Conservation (phyloP, 2,888 invertebrate genomes). For the Pollenia amentaria region DNA sequence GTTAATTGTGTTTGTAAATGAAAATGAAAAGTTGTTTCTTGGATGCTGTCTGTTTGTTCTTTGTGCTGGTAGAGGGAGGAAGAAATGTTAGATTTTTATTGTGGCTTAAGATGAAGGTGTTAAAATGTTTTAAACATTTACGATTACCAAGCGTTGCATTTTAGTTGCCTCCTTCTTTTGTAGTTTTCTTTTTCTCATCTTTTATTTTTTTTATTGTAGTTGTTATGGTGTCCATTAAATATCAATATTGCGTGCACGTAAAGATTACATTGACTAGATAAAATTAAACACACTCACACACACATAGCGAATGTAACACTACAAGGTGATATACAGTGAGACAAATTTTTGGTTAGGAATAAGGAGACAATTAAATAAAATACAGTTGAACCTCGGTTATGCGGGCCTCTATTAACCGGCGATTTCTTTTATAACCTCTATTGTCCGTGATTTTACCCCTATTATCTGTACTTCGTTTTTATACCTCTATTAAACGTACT, state of each 20-base stretch:
- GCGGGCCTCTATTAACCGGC: too few species aligned
- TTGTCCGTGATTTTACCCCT: too few species aligned
- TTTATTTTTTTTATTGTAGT: neutral
- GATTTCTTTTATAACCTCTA: too few species aligned
- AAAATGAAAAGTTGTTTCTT: slow-evolving; percentile 30
- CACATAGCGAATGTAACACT: slow-evolving; percentile 1
- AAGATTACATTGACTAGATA: slow-evolving; percentile 69
- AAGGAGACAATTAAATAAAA: neutral
- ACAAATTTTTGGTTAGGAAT: slow-evolving; percentile 9
- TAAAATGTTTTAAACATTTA: slow-evolving; percentile 71
- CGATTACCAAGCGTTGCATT: slow-evolving; percentile 61
- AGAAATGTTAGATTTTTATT: slow-evolving; percentile 56
- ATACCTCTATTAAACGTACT: too few species aligned
- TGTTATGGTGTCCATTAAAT: slow-evolving; percentile 39
- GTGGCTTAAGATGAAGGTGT: slow-evolving; percentile 65
- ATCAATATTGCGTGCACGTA: slow-evolving; percentile 72
- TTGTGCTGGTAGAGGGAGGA: slow-evolving; percentile 30
- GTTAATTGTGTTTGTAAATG: slow-evolving; percentile 32
- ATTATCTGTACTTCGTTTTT: too few species aligned
- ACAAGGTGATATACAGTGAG: slow-evolving; percentile 51
- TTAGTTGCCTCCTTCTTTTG: slow-evolving; percentile 46
- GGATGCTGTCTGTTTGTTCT: slow-evolving; percentile 14
- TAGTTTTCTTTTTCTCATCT: neutral
- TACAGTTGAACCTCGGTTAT: too few species aligned
- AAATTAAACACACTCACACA: slow-evolving; percentile 30